A percentile compares a stretch with the other conserved stretches of the same genome.
Evolutionary conservation across 2,888 invertebrate genomes (phyloP).

Genomic region (Rhodophaea formosa): DNA sequence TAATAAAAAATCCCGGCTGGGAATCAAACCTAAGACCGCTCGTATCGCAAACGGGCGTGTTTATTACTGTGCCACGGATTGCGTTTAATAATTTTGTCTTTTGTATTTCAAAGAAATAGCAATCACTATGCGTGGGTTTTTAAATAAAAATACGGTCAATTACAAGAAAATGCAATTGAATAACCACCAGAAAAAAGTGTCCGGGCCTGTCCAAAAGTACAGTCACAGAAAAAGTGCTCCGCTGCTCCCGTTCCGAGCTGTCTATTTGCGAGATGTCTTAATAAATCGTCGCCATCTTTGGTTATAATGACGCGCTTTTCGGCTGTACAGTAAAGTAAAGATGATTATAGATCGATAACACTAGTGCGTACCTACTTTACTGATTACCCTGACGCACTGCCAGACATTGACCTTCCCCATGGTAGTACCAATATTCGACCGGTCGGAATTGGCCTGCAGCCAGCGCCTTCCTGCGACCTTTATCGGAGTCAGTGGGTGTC

Average conservation of each 20-base stretch:
- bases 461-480: no score
- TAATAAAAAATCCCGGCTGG: no score
- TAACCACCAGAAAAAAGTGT: constrained; percentile 8
- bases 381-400: no score
- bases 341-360: background rate
- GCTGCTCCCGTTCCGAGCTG: constrained; percentile 61
- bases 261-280: constrained; percentile 67
- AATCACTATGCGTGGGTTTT: background rate
- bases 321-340: constrained; percentile 26
- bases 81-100: no score
- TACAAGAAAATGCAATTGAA: constrained; percentile 1
- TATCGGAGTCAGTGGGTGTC: no score
- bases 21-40: no score
- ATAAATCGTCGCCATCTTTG: constrained; percentile 75
- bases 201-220: constrained; percentile 29
- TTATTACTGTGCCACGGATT: no score
- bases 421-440: no score
- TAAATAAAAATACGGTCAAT: background rate
- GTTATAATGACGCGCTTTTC: constrained; percentile 73
- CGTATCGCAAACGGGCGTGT: no score
- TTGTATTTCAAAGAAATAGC: no score
- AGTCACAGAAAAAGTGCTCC: constrained; percentile 40
- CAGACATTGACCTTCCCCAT: no score
- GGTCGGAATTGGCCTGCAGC: no score
- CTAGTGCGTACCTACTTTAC: background rate